Base-by-base conservation (phyloP, 2,113 vertebrate species). In the Labeo catla region DNA sequence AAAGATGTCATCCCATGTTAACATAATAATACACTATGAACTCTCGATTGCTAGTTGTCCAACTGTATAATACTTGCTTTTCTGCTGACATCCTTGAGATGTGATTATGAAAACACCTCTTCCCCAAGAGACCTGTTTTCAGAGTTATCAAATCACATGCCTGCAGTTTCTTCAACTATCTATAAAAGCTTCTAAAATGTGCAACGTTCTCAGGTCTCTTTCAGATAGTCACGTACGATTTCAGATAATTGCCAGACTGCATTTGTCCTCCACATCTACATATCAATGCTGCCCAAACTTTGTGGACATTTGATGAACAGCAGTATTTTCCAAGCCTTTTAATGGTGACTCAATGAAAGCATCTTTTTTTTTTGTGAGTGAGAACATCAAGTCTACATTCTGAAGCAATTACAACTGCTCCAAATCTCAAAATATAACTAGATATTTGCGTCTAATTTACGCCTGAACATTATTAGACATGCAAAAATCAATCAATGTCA, bases 21-120 rank as follows among this genome's bases (percentile, higher is more conserved):
- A 28, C 50, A 84, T 84, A 84, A 84, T 73, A 39, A 84, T 84
- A 74, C 34, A 34, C 82, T 23, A 45, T 59, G 21, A 45, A 84
- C 68, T 84, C 52, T 57, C 2, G 50, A 84, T 84, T 84, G 68
- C 68, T 84, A 74, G 82, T 57, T 84, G 82, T 84, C 82, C 47
- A 83, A 70, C 8, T 70, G 47, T 16, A 50, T 49, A 70, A 54
- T 70, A 15, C 47, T 83, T 83, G 15, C 16, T 43, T 59, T 83
- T 73, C 66, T 83, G 21, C 68, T 83, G 81, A 73, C 61, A 85
- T 36, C 57, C 61, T 78, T 63, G 70, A 83, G 28, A 82, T 61
- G 39, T 86, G 61, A 86, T 84, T 84, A 84, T 88, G 59, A 82
- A 76, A 36, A 61, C 52, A 54, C 45, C 39, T 82, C 78, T n/a